Evolutionary conservation across 1,140 invertebrate genomes (phyloP), one percentile per base, ranked within the genome.

Genomic region (Homalodisca vitripennis): DNA sequence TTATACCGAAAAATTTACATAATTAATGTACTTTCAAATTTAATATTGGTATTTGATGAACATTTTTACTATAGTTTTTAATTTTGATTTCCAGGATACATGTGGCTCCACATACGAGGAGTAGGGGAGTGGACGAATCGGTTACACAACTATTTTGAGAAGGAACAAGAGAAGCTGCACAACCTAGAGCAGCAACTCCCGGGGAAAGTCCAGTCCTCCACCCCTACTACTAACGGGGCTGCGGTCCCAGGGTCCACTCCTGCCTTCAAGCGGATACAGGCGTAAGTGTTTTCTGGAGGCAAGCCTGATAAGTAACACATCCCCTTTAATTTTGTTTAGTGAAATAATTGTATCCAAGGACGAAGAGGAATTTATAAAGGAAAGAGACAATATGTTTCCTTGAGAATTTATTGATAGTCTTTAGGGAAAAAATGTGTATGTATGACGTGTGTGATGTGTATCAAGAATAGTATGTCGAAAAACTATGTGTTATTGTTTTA

Each of bases 81-180:
- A n/a, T n/a, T n/a, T 69, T 60, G 27, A 65, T 47, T 73, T 79
- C 41, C 76, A 93, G 94, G 93, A 76, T 91, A 93, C 74, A 88
- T 98, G 78, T 97, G 93, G 92, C 82, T 98, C 0, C 97, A 98
- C 79, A 93, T 98, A 69, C 84, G 95, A 68, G 94, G 90, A 3
- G 93, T 95, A 0, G 97, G 96, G 0, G 88, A 97, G 80, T 98
- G 97, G 96, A 98, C 96, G 0, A 95, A 94, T 75, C 84, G 89
- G 1, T 80, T 98, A 0, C 93, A 97, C 75, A 85, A 89, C 0
- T 96, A 95, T 78, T 98, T 98, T 75, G 91, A 95, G 74, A 84
- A 84, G 65, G 89, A 93, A 78, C 89, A 92, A 75, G 84, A 88
- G 51, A 87, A 88, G 71, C 79, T 92, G 1, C 89, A 92, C 69